Base-by-base conservation (phyloP, 2,888 invertebrate genomes). In the Taenaris catops region DNA sequence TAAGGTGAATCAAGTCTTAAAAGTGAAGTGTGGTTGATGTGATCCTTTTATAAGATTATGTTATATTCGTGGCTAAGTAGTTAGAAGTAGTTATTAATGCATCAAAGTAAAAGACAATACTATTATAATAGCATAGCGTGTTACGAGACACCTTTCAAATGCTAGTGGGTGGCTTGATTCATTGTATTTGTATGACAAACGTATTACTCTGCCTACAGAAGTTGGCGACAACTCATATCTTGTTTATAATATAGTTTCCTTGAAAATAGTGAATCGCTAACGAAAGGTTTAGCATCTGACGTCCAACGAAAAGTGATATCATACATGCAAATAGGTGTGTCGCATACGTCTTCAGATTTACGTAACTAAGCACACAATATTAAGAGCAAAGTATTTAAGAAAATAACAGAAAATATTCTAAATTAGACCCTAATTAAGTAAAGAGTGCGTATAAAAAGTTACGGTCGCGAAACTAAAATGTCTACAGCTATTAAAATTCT, bases 321-420 rank as follows among this genome's bases (percentile, higher is more conserved):
- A 68, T 53, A 37, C 31, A 60, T 65, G 60, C 42, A 63, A 69
- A 69, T 61, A 43, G 46, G 41, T 34, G 26, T 49, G 31, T 36
- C 55, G 51, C 40, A 54, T 44, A 52, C 48, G 50, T 57, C 55
- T 32, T 24, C 10, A 31, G 5, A 11, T 24, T 24, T 17, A 21
- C 8, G 17, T 24, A 32, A 12, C 21, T 21, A 8, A 9, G 6
- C 7, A 6, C 0, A 7, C 10, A 14, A 14, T 3, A 3, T 4
- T 14, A 14, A 14, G 4, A 14, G 14, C 4, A 7, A 16, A 12
- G 10, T 7, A 16, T 23, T 3, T 10, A 17, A 9, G 3, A 14
- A n/a, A 12, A 8, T 23, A 16, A n/a, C 12, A 9, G 2, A 21
- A 8, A 10, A 14, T 20, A 12, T 10, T 8, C 5, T 8, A 27